Percentiles rank a stretch among this genome's conserved stretches.
phyloP scores from a whole-genome alignment of 2,888 invertebrate genomes.

The Dascillus cervinus region DNA sequence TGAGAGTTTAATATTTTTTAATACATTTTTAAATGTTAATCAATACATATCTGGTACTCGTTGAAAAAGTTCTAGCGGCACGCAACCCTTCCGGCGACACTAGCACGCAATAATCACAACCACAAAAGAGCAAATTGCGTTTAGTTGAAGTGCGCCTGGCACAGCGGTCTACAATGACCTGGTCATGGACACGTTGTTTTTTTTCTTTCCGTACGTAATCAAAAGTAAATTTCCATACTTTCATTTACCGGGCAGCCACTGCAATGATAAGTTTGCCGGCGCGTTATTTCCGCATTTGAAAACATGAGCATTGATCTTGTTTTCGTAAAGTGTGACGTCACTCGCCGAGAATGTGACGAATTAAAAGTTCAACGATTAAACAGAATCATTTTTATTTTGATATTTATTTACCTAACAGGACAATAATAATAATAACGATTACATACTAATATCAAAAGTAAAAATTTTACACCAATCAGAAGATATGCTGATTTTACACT shows the following conservation, averaged over 20 bases:
- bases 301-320: too few relatives aligned
- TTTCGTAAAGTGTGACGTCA: too few relatives aligned
- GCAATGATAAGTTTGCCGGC: too few relatives aligned
- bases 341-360: too few relatives aligned
- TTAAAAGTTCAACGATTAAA: too few relatives aligned
- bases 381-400: too few relatives aligned
- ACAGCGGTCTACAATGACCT: conserved; percentile 23
- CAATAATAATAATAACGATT: neutral
- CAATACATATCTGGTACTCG: too few relatives aligned
- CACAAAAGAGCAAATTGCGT: conserved; percentile 29
- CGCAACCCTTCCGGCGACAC: conserved; percentile 26
- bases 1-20: too few relatives aligned
- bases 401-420: neutral
- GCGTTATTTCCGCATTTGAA: too few relatives aligned
- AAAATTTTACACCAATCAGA: conserved; percentile 2
- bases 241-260: too few relatives aligned
- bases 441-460: conserved; percentile 22
- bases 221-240: too few relatives aligned
- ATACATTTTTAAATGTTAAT: neutral
- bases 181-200: conserved; percentile 28
- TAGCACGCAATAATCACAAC: conserved; percentile 23
- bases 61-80: conserved; percentile 13
- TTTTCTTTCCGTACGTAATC: too few relatives aligned
- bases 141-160: conserved; percentile 25
- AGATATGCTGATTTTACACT: conserved; percentile 52